These are phyloP conservation scores for Stomatorhinus walkeri DNA, from an alignment of 2,797 vertebrate genomes.

Conservation along the genomic window DNA sequence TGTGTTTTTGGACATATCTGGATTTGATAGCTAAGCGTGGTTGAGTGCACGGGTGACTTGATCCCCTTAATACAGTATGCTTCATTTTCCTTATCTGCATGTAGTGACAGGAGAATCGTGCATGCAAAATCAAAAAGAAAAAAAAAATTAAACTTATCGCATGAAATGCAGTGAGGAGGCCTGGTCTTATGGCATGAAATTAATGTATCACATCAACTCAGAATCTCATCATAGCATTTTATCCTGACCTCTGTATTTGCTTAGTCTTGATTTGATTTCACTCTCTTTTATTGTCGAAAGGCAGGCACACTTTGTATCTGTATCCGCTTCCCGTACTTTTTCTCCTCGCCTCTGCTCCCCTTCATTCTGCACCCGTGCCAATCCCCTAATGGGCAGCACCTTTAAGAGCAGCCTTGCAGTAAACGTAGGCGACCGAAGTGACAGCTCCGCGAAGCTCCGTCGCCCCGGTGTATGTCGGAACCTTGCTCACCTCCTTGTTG, in stretches of 20 bases:
- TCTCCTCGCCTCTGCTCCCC: slow-evolving; percentile 16
- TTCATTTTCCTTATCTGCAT: slow-evolving; percentile 47
- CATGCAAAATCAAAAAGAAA: slow-evolving; percentile 38
- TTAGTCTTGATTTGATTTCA: slow-evolving; percentile 7
- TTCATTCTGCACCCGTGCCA: slow-evolving; percentile 48
- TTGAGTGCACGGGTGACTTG: slow-evolving; percentile 41
- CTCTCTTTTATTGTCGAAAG: neutral
- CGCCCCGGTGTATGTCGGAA: slow-evolving; percentile 9
- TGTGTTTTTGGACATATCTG: slow-evolving; percentile 28
- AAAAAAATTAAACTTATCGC: slow-evolving; percentile 43
- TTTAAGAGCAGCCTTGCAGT: slow-evolving; percentile 47
- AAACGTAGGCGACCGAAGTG: slow-evolving; percentile 34
- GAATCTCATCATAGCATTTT: neutral
- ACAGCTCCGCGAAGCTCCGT: neutral
- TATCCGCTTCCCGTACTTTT: neutral
- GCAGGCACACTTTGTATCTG: neutral
- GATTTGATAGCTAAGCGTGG: slow-evolving; percentile 36
- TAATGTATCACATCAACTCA: slow-evolving; percentile 13
- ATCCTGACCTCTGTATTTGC: slow-evolving; percentile 32
- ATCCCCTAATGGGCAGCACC: slow-evolving; percentile 45
- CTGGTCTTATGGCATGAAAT: slow-evolving; percentile 39
- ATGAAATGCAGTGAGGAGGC: slow-evolving; percentile 40
- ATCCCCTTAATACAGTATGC: slow-evolving; percentile 33
- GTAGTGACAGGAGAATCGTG: slow-evolving; percentile 44
- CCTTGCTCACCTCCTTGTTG: neutral